A percentile compares a stretch with the other conserved stretches of the same genome.
Evolutionary conservation across 2,113 vertebrate species (phyloP).

Genomic region (Archocentrus centrarchus): DNA sequence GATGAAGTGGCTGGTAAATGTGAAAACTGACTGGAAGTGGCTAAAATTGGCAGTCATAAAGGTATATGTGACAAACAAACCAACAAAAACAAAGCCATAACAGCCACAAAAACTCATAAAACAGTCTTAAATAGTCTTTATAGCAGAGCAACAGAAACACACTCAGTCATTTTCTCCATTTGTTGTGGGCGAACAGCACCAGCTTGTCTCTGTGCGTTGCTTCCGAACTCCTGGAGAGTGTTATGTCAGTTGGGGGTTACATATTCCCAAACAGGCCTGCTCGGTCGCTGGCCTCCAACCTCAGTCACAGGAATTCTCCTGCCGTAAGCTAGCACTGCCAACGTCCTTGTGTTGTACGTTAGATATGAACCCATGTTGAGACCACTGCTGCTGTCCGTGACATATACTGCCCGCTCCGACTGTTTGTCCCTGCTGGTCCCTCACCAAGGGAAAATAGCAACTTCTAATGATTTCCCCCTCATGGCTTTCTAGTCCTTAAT

Average conservation of each 20-base stretch:
- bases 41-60: not conserved
- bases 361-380: conserved; percentile 1
- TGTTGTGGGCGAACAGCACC: not conserved
- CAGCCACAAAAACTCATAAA: not conserved
- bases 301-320: not conserved
- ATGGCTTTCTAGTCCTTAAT: not conserved
- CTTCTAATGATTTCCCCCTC: not conserved
- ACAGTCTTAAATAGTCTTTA: not conserved
- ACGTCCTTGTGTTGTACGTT: not conserved
- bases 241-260: not conserved
- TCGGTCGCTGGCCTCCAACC: not conserved
- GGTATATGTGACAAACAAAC: not conserved
- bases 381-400: not conserved
- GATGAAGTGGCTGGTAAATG: not conserved
- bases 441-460: not conserved
- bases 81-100: not conserved
- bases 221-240: conserved; percentile 4
- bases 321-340: not conserved
- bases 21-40: not conserved
- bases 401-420: not conserved
- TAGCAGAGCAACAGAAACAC: not conserved
- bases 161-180: not conserved
- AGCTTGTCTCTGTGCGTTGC: not conserved
- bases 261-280: conserved; percentile 4
- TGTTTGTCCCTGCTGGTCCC: not conserved